Conservation (phyloP, 2,888 invertebrate species). For the Dexiosoma caninum region DNA sequence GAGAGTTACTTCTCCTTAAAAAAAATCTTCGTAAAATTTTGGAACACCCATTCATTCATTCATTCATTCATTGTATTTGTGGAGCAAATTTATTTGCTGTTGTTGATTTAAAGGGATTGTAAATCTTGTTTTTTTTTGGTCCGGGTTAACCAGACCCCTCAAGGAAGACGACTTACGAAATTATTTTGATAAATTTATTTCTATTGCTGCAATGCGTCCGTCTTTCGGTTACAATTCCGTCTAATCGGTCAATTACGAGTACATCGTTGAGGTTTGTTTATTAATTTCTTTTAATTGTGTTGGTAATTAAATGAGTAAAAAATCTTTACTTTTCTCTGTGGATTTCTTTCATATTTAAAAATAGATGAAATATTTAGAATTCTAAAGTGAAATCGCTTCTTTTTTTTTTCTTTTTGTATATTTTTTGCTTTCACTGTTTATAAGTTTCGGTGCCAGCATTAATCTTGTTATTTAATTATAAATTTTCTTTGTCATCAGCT, state of each 20-base stretch:
- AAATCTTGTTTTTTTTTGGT: too few relatives aligned
- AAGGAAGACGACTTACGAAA: too few relatives aligned
- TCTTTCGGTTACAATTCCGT: too few relatives aligned
- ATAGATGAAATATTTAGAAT: background rate
- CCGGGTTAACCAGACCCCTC: too few relatives aligned
- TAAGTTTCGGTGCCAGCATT: background rate
- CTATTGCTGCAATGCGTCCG: too few relatives aligned
- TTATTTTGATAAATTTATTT: too few relatives aligned
- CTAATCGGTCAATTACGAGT: constrained; percentile 10
- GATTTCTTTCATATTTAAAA: background rate
- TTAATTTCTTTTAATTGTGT: constrained; percentile 39
- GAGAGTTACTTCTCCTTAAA: too few relatives aligned
- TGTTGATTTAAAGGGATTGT: too few relatives aligned
- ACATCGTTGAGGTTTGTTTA: constrained; percentile 15
- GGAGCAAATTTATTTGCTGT: too few relatives aligned
- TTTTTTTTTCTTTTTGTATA: background rate
- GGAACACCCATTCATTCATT: too few relatives aligned
- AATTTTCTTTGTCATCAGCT: constrained; percentile 23
- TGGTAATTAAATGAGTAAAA: constrained; percentile 34
- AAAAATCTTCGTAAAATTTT: too few relatives aligned
- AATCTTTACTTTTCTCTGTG: background rate
- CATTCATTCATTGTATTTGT: too few relatives aligned
- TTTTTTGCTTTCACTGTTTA: background rate
- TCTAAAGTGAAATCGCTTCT: background rate
- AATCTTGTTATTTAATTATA: constrained; percentile 35